Conservation (phyloP, 2,113 vertebrate genomes). For the Anseranas semipalmata region DNA sequence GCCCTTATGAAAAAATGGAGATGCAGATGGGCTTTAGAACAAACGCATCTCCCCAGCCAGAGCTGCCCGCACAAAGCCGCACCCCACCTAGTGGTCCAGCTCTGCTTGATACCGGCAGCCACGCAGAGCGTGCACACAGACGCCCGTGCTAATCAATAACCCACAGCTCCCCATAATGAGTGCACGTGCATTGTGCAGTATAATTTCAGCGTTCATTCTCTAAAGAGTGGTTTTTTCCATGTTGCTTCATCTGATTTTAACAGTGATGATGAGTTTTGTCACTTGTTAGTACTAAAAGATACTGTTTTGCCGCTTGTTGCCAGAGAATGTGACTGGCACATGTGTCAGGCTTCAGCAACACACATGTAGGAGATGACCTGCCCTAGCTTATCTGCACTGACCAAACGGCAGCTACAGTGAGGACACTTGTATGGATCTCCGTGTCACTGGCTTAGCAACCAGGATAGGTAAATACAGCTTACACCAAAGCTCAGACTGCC, state of each 20-base stretch:
- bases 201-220: not conserved
- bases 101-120: not conserved
- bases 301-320: not conserved
- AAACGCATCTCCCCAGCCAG: not conserved
- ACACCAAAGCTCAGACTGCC: rapidly evolving
- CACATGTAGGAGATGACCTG: not conserved
- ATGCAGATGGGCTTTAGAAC: not conserved
- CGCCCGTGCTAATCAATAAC: not conserved
- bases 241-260: not conserved
- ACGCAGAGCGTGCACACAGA: not conserved
- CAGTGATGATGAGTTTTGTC: not conserved
- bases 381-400: not conserved
- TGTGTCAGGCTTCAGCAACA: not conserved
- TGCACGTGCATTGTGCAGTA: too few species aligned
- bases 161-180: not conserved
- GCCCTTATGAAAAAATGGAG: not conserved
- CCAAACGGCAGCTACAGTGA: not conserved
- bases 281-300: not conserved
- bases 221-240: not conserved
- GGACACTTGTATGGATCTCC: not conserved
- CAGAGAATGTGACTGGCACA: too few species aligned
- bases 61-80: rapidly evolving
- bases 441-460: not conserved
- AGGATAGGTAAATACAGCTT: not conserved
- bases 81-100: not conserved